Evolutionary conservation across 2,888 invertebrate species (phyloP), one percentile per base, ranked within the genome.

Genomic region (Hemaris fuciformis): DNA sequence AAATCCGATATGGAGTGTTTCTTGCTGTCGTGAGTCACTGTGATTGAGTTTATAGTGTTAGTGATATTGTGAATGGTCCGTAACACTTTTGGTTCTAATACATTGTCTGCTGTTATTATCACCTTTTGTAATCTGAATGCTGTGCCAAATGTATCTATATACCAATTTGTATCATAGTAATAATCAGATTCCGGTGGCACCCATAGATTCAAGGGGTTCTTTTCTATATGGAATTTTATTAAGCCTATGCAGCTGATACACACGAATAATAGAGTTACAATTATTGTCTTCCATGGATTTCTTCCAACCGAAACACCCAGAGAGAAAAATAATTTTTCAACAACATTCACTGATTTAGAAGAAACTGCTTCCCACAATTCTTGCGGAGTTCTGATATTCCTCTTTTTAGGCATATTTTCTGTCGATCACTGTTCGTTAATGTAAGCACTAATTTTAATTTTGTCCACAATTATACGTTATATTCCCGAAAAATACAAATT

Each of bases 201-300:
- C 96, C 96, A 97, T 69, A 97, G 84, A 74, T 95, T 95, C 74
- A 96, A 84, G 0, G 96, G 96, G 84, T 96, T 95, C 76, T 95
- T 96, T 85, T 96, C 96, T 80, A 95, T 94, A 64, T 94, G 93
- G 83, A 96, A 96, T 71, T 92, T 89, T 23, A 94, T 76, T 59
- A 96, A 87, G 38, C 96, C 96, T 63, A 93, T 78, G 60, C 93
- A 87, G 75, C 95, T 95, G 15, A 95, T 45, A 10, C 93, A 68
- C 20, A 95, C 93, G 67, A 95, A 84, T 10, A 89, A 65, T 78
- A 94, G 88, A 75, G 94, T 93, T 66, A 93, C 73, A 18, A 87
- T 67, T 31, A 96, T 94, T 70, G 94, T 95, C 75, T 84, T 92
- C 88, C 93, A 92, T 61, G 96, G 96, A 73, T 93, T 83, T 58